A percentile compares a stretch with the other conserved stretches of the same genome.
These are phyloP conservation scores for Antigone vipio DNA, from an alignment of 2,113 vertebrate genomes.

Conservation along the genomic window DNA sequence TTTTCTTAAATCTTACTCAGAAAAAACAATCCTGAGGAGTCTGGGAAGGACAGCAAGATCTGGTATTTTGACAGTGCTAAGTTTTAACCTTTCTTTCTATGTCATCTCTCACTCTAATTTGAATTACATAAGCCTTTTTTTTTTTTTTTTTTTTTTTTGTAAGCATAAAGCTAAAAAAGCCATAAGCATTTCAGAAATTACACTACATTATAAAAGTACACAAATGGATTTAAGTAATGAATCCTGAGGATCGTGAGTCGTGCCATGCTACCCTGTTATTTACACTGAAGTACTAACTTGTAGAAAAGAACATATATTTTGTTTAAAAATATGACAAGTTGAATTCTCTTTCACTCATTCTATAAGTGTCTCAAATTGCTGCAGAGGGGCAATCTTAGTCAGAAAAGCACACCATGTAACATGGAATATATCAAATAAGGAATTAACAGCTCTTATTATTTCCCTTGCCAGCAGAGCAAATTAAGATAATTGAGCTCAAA, in stretches of 20 bases:
- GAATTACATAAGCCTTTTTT: not conserved
- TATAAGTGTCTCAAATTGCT: not conserved
- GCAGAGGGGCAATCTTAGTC: not conserved
- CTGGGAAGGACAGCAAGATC: not conserved
- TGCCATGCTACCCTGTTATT: not conserved
- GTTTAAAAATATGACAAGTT: not conserved
- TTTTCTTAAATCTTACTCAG: not conserved
- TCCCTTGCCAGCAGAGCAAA: conserved; percentile 19
- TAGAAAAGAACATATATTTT: not conserved
- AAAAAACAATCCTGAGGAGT: not conserved
- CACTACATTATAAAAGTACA: not conserved
- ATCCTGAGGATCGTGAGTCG: conserved; percentile 1
- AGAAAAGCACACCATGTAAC: not conserved
- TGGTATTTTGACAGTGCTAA: not conserved
- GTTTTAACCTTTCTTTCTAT: not conserved
- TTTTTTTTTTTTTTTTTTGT: not conserved
- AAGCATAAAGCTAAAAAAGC: not conserved
- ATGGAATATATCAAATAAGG: conserved; percentile 8
- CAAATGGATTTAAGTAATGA: conserved; percentile 4
- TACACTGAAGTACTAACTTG: not conserved
- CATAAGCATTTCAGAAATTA: conserved; percentile 4
- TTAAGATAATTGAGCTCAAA: conserved; percentile 38
- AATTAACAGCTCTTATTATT: conserved; percentile 7
- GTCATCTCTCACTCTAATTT: not conserved
- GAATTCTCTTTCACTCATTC: conserved; percentile 2